Conservation (phyloP, 2,797 vertebrate genomes). For the Periparus ater region DNA sequence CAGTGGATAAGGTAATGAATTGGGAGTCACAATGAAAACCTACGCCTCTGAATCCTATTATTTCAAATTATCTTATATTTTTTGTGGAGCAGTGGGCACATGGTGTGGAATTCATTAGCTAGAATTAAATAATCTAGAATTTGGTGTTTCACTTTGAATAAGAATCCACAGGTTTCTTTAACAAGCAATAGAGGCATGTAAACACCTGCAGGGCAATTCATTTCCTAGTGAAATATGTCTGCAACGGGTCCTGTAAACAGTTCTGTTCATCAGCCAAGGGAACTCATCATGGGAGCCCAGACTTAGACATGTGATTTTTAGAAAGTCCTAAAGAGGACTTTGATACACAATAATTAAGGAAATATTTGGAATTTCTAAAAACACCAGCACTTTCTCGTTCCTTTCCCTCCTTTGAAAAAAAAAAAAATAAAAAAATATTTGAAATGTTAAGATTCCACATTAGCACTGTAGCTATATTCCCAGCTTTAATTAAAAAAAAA, state of each 20-base stretch:
- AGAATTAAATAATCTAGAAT: background rate
- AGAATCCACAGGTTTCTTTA: background rate
- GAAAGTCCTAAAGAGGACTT: background rate
- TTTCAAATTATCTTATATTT: background rate
- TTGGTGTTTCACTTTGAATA: background rate
- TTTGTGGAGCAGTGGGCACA: background rate
- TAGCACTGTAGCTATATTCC: background rate
- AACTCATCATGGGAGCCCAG: background rate
- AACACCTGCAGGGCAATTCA: background rate
- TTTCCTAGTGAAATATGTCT: background rate
- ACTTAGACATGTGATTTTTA: background rate
- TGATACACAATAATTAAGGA: background rate
- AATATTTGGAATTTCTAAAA: background rate
- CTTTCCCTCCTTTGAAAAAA: background rate
- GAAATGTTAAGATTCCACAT: background rate
- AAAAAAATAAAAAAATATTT: no score
- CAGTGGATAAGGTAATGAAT: background rate
- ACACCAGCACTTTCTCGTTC: background rate
- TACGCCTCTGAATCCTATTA: background rate
- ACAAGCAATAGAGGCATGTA: background rate
- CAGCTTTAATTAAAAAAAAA: background rate
- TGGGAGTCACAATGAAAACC: background rate
- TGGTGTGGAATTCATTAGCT: background rate
- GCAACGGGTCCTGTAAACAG: background rate
- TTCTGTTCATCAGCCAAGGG: background rate